Percentiles rank a stretch among this genome's conserved stretches.
Conservation (phyloP, 2,888 invertebrate species). For the Pheosia tremula region DNA sequence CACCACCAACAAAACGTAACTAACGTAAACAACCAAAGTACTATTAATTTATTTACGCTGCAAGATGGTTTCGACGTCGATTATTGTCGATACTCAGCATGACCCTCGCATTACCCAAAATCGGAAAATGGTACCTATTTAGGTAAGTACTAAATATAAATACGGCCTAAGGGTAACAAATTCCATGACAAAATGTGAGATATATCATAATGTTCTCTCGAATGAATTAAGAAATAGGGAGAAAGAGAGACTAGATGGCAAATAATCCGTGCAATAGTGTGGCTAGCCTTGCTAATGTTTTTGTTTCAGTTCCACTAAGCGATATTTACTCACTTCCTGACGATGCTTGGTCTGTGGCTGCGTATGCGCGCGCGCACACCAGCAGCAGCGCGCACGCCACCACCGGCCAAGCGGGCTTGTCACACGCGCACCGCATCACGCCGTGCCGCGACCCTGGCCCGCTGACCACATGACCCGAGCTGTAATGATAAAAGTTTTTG, state of each 20-base stretch:
- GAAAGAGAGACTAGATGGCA: no score
- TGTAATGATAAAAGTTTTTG: constrained; percentile 47
- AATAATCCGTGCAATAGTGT: no score
- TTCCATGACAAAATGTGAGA: no score
- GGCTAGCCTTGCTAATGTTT: background rate
- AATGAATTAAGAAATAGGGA: no score
- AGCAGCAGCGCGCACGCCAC: constrained; percentile 68
- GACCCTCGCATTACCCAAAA: no score
- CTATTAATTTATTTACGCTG: background rate
- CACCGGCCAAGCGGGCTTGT: constrained; percentile 59
- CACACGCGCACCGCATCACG: constrained; percentile 69
- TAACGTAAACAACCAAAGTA: background rate
- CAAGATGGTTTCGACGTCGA: no score
- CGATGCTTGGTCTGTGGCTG: constrained; percentile 50
- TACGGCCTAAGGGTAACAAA: no score
- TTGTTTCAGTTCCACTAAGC: background rate
- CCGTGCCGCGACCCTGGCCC: constrained; percentile 58
- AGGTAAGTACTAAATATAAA: no score
- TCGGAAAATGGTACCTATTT: no score
- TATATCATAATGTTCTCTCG: no score
- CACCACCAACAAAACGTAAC: background rate
- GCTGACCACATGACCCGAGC: constrained; percentile 72
- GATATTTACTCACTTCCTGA: constrained; percentile 60
- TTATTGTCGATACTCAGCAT: no score
- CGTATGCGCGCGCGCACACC: constrained; percentile 56